phyloP scores from a whole-genome alignment of 2,888 invertebrate species.

The Biston stratarius region DNA sequence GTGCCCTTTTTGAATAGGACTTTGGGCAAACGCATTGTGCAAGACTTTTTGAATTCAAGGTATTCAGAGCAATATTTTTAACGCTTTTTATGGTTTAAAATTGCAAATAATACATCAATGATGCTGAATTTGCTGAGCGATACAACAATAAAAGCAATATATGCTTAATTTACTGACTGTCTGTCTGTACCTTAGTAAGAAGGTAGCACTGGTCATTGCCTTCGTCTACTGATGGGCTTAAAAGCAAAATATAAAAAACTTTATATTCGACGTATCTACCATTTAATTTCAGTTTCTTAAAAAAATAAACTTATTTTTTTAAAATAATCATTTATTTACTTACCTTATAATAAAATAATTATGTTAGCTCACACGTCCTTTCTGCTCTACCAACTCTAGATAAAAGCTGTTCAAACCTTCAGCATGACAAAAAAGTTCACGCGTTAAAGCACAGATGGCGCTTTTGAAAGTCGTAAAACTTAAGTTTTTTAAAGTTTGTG shows the following conservation, averaged over 20 bases:
- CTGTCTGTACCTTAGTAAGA: slow-evolving; percentile 23
- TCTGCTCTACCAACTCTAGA: slow-evolving; percentile 20
- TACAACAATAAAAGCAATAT: background rate
- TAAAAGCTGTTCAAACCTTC: slow-evolving; percentile 23
- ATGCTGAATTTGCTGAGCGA: background rate
- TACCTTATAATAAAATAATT: background rate
- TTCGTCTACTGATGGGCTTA: background rate
- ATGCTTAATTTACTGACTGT: slow-evolving; percentile 1
- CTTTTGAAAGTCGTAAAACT: slow-evolving; percentile 25
- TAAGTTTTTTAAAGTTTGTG: slow-evolving; percentile 3
- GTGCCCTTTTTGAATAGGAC: slow-evolving; percentile 29
- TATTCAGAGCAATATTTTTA: slow-evolving; percentile 7
- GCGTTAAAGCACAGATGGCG: slow-evolving; percentile 46
- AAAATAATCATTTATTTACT: background rate
- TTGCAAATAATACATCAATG: background rate
- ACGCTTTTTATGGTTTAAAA: background rate
- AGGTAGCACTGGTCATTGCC: background rate
- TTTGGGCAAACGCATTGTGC: slow-evolving; percentile 36
- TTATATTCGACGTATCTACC: background rate
- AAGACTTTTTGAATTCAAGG: slow-evolving; percentile 33
- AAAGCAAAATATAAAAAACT: background rate
- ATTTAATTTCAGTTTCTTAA: too few relatives aligned
- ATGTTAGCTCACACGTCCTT: slow-evolving; percentile 21
- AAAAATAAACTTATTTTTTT: background rate
- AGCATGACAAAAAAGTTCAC: slow-evolving; percentile 41